Percentiles rank a stretch among this genome's conserved stretches.
phyloP scores from a whole-genome alignment of 2,888 invertebrate genomes.

The Oeneis ivallda region DNA sequence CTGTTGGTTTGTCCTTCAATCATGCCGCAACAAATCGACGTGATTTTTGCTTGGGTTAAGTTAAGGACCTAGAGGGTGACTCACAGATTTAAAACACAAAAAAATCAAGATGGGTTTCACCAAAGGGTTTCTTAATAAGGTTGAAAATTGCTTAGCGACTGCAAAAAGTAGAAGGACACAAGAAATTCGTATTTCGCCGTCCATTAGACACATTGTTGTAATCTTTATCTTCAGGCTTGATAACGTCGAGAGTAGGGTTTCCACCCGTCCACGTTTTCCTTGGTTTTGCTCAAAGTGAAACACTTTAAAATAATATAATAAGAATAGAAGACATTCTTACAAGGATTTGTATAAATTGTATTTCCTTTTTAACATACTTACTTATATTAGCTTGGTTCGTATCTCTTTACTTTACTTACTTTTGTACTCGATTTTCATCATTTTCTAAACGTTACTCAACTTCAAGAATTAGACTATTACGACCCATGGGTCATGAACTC shows the following conservation, averaged over 20 bases:
- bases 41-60: too few species aligned
- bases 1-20: too few species aligned
- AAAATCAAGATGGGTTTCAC: not conserved
- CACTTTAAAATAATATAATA: not conserved
- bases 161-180: conserved; percentile 40
- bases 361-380: too few species aligned
- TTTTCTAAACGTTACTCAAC: too few species aligned
- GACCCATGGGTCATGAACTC: too few species aligned
- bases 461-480: too few species aligned
- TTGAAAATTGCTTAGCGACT: conserved; percentile 31
- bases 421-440: too few species aligned
- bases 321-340: not conserved
- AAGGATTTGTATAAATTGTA: not conserved
- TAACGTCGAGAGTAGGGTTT: conserved; percentile 36
- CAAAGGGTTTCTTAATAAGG: not conserved
- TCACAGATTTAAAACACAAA: not conserved
- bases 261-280: not conserved
- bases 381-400: too few species aligned
- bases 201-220: conserved; percentile 51
- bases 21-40: too few species aligned
- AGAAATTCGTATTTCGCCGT: conserved; percentile 47
- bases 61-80: too few species aligned
- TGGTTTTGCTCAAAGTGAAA: not conserved
- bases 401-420: too few species aligned
- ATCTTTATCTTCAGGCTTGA: conserved; percentile 44